Evolutionary conservation across 2,888 invertebrate genomes (phyloP).

Genomic region (Athrips mouffetella): DNA sequence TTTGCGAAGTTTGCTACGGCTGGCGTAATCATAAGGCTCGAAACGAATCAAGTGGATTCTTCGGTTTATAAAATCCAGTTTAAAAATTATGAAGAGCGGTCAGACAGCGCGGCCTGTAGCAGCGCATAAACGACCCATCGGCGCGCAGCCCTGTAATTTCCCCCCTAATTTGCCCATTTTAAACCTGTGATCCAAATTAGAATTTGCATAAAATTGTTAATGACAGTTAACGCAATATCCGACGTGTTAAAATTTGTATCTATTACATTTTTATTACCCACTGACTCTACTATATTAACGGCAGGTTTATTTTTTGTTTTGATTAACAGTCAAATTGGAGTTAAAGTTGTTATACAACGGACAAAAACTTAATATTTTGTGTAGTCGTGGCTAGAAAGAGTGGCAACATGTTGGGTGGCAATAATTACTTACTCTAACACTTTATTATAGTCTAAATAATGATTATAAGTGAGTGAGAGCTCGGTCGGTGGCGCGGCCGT

Average conservation of each 20-base stretch:
- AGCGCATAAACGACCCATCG: slow-evolving; percentile 57
- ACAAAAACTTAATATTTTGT: neutral
- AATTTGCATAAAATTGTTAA: slow-evolving; percentile 75
- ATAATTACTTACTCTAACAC: slow-evolving; percentile 67
- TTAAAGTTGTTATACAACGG: neutral
- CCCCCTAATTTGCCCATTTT: slow-evolving; percentile 65
- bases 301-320: slow-evolving; percentile 38
- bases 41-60: slow-evolving; percentile 4
- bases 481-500: slow-evolving; percentile 66
- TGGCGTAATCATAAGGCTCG: slow-evolving; percentile 3
- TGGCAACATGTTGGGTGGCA: slow-evolving; percentile 53
- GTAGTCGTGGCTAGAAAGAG: slow-evolving; percentile 14
- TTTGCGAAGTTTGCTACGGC: slow-evolving; percentile 12
- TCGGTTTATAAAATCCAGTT: slow-evolving; percentile 9
- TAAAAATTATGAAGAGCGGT: slow-evolving; percentile 9
- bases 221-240: slow-evolving; percentile 62
- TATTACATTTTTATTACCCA: slow-evolving; percentile 45
- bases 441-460: slow-evolving; percentile 73
- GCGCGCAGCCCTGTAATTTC: slow-evolving; percentile 65
- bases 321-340: slow-evolving; percentile 18
- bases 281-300: slow-evolving; percentile 45
- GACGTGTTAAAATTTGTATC: slow-evolving; percentile 62
- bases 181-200: slow-evolving; percentile 63
- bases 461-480: slow-evolving; percentile 65
- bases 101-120: slow-evolving; percentile 44